phyloP scores from a whole-genome alignment of 2,113 vertebrate species.

The Xerus inauris region DNA sequence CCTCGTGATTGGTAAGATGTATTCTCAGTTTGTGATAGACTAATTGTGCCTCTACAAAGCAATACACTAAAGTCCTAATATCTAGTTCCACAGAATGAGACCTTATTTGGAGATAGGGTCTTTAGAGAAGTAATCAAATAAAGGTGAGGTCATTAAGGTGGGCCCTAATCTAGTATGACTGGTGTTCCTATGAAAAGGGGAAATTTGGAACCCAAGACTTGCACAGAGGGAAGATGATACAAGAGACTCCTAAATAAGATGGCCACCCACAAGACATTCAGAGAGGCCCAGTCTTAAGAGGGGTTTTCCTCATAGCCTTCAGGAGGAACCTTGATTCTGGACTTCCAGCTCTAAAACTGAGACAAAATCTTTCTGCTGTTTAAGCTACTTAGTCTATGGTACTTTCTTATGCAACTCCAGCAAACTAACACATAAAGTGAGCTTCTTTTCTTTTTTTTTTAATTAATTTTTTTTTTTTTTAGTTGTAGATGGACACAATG shows the following conservation, averaged over 20 bases:
- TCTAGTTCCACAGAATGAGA: neutral
- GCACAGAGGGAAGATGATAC: fast-evolving
- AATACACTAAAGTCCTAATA: neutral
- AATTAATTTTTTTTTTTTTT: too few species aligned
- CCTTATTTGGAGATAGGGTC: neutral
- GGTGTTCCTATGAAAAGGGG: neutral
- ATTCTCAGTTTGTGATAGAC: neutral
- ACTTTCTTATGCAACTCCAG: neutral
- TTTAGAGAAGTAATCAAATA: neutral
- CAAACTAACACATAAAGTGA: neutral
- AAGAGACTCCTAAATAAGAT: neutral
- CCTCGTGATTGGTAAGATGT: neutral
- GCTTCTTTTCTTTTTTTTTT: too few species aligned
- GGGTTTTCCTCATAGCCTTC: neutral
- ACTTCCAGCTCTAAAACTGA: neutral
- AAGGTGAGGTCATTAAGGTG: neutral
- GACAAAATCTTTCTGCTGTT: neutral
- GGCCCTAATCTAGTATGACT: neutral
- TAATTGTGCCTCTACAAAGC: neutral
- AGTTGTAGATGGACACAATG: too few species aligned
- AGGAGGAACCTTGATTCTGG: neutral
- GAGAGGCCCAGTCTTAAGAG: neutral
- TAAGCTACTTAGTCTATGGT: neutral
- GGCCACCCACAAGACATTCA: neutral
- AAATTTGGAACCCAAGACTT: neutral